Percentiles rank a stretch among this genome's conserved stretches.
These are phyloP conservation scores for Peromyscus aztecus DNA, from an alignment of 2,797 vertebrate genomes.

Conservation along the genomic window DNA sequence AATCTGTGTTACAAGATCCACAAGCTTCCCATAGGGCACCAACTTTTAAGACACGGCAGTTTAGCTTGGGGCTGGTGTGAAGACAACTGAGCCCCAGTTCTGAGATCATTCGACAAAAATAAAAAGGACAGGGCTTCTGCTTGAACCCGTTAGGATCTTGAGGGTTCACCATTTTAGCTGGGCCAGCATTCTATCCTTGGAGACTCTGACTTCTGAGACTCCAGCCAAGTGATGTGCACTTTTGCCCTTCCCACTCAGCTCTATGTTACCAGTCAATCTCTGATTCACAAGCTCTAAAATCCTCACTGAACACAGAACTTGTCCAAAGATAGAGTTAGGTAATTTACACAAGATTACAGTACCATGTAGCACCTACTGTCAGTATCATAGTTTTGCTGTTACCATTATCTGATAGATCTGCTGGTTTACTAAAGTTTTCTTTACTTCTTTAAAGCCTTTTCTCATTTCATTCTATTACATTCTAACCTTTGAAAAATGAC, in stretches of 20 bases:
- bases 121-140: background rate
- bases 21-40: background rate
- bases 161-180: background rate
- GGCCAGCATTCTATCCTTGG: background rate
- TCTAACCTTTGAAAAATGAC: conserved; percentile 2
- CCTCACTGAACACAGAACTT: background rate
- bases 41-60: background rate
- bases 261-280: background rate
- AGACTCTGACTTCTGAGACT: background rate
- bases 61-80: background rate
- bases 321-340: background rate
- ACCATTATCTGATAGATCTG: background rate
- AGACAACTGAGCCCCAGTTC: background rate
- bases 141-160: background rate
- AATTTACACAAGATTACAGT: background rate
- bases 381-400: background rate
- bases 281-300: background rate
- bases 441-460: background rate
- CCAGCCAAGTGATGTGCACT: background rate
- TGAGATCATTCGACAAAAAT: background rate
- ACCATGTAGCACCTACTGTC: rapidly evolving
- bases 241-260: background rate
- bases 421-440: background rate
- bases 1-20: conserved; percentile 2
- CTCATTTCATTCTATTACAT: background rate